A percentile compares a stretch with the other conserved stretches of the same genome.
Evolutionary conservation across 1,140 invertebrate species (phyloP).

Genomic region (Heliconius congener): DNA sequence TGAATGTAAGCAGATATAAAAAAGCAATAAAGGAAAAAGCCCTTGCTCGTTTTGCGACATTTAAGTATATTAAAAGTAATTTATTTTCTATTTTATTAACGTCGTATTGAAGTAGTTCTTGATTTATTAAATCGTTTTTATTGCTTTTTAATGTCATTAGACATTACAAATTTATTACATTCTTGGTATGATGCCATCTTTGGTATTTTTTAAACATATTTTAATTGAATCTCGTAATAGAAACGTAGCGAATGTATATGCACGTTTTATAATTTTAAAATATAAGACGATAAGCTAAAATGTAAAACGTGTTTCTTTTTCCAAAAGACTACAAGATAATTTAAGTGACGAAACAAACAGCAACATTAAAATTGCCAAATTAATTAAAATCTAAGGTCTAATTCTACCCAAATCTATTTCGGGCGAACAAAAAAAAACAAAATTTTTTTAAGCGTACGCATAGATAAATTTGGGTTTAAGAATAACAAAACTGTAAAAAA

Average conservation of each 20-base stretch:
- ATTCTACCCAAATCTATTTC: background rate
- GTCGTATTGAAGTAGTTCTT: constrained; percentile 18
- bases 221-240: too few relatives aligned
- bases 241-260: too few relatives aligned
- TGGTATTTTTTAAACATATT: too few relatives aligned
- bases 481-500: background rate
- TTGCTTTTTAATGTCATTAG: constrained; percentile 11
- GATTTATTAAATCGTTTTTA: constrained; percentile 18
- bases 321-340: too few relatives aligned
- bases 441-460: background rate
- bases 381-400: background rate
- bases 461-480: background rate
- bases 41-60: constrained; percentile 34
- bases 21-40: constrained; percentile 41
- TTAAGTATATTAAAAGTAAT: constrained; percentile 42
- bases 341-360: background rate
- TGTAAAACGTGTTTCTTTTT: too few relatives aligned
- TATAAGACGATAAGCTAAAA: too few relatives aligned
- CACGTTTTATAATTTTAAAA: too few relatives aligned
- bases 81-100: constrained; percentile 39
- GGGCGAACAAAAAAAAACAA: background rate
- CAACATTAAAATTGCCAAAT: background rate
- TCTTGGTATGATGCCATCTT: background rate
- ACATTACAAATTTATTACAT: background rate
- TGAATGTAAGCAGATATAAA: constrained; percentile 35